Conservation (phyloP, 2,888 invertebrate species). For the Stegana nigrithorax region DNA sequence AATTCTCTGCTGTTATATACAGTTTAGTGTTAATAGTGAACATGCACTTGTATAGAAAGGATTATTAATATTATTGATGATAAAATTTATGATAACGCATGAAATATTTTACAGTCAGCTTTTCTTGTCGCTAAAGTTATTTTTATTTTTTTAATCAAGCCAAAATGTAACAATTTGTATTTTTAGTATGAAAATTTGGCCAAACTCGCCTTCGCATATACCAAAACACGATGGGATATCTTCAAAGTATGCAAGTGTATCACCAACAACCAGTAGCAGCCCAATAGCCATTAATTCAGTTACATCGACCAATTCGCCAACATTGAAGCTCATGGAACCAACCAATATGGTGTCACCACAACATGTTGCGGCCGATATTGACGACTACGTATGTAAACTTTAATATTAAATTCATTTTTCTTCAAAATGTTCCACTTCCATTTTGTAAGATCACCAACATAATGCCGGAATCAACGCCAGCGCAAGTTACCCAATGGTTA, state of each 20-base stretch:
- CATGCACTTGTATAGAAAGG: conserved; percentile 55
- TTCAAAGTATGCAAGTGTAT: conserved; percentile 61
- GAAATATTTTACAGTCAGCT: background rate
- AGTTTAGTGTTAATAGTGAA: conserved; percentile 44
- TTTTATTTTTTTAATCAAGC: conserved; percentile 10
- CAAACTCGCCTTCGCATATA: conserved; percentile 68
- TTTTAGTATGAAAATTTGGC: conserved; percentile 67
- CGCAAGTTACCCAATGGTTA: conserved; percentile 85
- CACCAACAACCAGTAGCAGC: conserved; percentile 62
- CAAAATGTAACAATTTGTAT: no score
- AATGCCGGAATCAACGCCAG: conserved; percentile 76
- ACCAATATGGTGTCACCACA: conserved; percentile 66
- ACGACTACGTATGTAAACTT: conserved; percentile 65
- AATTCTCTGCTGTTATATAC: no score
- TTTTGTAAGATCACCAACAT: conserved; percentile 72
- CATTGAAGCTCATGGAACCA: conserved; percentile 67
- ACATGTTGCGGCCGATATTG: conserved; percentile 61
- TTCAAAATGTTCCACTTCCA: conserved; percentile 12
- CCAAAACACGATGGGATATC: conserved; percentile 68
- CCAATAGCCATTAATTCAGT: conserved; percentile 68
- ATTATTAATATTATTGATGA: conserved; percentile 27
- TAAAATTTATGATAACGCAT: background rate
- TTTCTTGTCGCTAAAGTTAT: conserved; percentile 18
- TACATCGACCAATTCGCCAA: conserved; percentile 68
- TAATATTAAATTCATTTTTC: background rate